A percentile compares a stretch with the other conserved stretches of the same genome.
Evolutionary conservation across 2,113 vertebrate species (phyloP).

Genomic region (Trogon surrucura): DNA sequence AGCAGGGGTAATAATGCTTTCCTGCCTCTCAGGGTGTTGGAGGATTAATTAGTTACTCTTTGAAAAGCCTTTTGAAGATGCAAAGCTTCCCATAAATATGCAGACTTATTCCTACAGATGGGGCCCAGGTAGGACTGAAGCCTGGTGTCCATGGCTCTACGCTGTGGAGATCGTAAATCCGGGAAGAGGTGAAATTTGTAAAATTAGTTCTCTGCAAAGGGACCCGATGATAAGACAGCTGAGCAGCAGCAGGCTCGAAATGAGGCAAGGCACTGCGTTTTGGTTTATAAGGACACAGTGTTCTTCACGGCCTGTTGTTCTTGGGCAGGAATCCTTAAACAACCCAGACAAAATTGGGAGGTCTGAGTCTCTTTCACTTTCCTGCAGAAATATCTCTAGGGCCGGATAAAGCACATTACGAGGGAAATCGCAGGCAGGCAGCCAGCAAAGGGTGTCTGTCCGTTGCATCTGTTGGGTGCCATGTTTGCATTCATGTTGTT

Average conservation of each 20-base stretch:
- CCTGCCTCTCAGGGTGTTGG: background rate
- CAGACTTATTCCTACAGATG: background rate
- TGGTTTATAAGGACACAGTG: background rate
- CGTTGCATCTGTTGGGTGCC: background rate
- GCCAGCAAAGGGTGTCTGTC: background rate
- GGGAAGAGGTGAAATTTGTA: background rate
- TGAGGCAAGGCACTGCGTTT: background rate
- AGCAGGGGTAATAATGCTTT: slow-evolving; percentile 8
- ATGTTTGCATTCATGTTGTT: background rate
- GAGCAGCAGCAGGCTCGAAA: background rate
- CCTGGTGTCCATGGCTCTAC: background rate
- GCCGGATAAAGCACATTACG: background rate
- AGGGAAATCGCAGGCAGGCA: background rate
- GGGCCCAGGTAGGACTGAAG: background rate
- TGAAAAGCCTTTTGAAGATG: slow-evolving; percentile 50
- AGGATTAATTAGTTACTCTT: slow-evolving; percentile 41
- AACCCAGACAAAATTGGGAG: background rate
- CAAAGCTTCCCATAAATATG: slow-evolving; percentile 14
- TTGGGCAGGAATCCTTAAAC: background rate
- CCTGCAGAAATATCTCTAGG: background rate
- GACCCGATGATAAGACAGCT: background rate
- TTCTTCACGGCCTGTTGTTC: background rate
- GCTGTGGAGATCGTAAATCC: background rate
- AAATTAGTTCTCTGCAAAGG: background rate
- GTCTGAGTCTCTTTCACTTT: background rate